phyloP scores from a whole-genome alignment of 2,797 vertebrate genomes.

The Falco biarmicus region DNA sequence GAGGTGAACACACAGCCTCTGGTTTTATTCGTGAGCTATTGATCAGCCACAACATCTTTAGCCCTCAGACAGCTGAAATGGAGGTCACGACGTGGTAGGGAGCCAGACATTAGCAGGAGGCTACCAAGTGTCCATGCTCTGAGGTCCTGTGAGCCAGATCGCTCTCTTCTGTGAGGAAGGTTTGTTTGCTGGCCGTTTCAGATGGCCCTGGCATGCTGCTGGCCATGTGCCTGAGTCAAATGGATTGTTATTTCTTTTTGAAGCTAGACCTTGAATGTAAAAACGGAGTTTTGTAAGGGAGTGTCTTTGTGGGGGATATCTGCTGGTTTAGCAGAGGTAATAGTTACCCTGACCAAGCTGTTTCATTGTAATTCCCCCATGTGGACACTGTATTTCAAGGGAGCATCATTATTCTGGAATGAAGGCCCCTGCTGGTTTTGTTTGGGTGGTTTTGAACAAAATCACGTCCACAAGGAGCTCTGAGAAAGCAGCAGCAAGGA shows the following conservation, averaged over 20 bases:
- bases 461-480: neutral
- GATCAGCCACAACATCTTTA: neutral
- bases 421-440: neutral
- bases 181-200: neutral
- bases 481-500: neutral
- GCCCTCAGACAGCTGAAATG: neutral
- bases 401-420: neutral
- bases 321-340: neutral
- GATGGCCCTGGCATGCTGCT: neutral
- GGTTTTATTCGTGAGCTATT: neutral
- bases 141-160: neutral
- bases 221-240: neutral
- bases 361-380: neutral
- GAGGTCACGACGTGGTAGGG: neutral
- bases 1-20: conserved; percentile 3
- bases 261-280: neutral
- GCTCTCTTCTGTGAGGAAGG: neutral
- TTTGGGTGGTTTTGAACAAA: neutral
- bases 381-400: neutral
- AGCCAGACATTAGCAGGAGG: neutral
- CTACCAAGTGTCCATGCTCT: neutral
- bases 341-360: neutral
- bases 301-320: neutral
- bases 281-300: neutral
- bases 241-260: neutral